Evolutionary conservation across 2,797 vertebrate species (phyloP), one percentile per base, ranked within the genome.

Genomic region (Remorina albescens): DNA sequence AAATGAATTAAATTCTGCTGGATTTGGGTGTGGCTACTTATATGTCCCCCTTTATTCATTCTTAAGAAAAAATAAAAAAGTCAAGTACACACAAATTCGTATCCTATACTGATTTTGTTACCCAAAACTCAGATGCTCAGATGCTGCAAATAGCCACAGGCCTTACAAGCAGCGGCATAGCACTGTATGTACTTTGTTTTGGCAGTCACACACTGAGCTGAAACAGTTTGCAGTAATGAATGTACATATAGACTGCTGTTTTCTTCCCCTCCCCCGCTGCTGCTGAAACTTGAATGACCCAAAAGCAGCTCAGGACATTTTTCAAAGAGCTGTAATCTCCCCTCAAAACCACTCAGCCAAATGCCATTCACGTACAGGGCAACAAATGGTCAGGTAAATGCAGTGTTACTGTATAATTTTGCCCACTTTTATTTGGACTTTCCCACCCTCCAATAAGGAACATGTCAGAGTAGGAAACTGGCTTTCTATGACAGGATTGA

Each of bases 261-360:
- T 89, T 87, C 89, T 86, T 83, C 47, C 13, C 89, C 80, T 58
- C 81, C 83, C 79, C 55, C 37, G 63, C 67, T 51, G 67, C 87
- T 87, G 89, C 46, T 91, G 90, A 93, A 92, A 90, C 83, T 91
- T 88, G 85, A 92, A 92, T 89, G 91, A 90, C 83, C 92, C 86
- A 71, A 83, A 89, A 81, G 79, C 79, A 85, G 85, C 73, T 73
- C 71, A 61, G 86, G 80, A 81, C 75, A 70, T 86, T 85, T 89
- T 87, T 88, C 76, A 87, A 80, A 77, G 79, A 84, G 68, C 81
- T 76, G 82, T 78, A 80, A 79, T 86, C 75, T 68, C 79, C 86
- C 84, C 82, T 81, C 87, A 86, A 76, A 89, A 82, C 70, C 81
- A 71, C 84, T 90, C 90, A 71, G 89, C 93, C 90, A 86, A 64